phyloP scores from a whole-genome alignment of 2,797 vertebrate species.

The Crocodylus rhombifer region DNA sequence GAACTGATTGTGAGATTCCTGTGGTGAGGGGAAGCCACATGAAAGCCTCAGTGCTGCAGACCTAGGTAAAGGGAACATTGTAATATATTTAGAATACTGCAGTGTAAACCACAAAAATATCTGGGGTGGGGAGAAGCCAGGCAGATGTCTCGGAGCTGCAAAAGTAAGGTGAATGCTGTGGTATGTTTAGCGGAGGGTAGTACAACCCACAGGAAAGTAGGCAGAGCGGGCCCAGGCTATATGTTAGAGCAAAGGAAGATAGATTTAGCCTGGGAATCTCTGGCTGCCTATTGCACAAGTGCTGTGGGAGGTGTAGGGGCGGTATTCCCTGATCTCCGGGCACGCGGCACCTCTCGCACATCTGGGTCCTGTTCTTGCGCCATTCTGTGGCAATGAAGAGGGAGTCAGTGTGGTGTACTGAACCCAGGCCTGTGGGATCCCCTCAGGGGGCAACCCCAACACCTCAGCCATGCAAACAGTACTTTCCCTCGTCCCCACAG shows the following conservation, averaged over 20 bases:
- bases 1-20: background rate
- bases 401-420: no score
- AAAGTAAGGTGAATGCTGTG: background rate
- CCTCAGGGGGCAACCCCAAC: no score
- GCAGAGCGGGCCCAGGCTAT: background rate
- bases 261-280: accelerated
- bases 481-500: no score
- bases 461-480: no score
- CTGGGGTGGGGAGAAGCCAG: background rate
- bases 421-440: no score
- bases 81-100: background rate
- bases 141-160: background rate
- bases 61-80: background rate
- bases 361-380: no score
- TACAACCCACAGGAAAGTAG: accelerated
- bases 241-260: background rate
- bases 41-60: background rate
- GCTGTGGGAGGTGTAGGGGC: no score
- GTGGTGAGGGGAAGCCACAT: background rate
- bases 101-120: background rate
- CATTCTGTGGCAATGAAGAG: no score
- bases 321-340: no score
- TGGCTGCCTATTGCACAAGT: no score
- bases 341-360: no score
- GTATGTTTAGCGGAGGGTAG: background rate